Evolutionary conservation across 2,113 vertebrate genomes (phyloP).

Genomic region (Asarcornis scutulata): DNA sequence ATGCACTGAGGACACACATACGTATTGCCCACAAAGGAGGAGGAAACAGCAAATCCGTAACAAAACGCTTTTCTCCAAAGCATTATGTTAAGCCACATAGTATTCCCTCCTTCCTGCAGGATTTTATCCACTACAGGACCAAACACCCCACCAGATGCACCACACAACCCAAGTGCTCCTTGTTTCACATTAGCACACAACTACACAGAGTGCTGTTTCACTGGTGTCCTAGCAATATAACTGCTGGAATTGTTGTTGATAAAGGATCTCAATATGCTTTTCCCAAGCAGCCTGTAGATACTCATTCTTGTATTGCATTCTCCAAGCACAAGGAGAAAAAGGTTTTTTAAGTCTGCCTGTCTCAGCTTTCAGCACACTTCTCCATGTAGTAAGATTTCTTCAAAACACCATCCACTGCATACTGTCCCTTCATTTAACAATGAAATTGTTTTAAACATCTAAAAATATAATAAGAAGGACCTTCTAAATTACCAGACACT

Average conservation of each 20-base stretch:
- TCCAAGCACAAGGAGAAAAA: not conserved
- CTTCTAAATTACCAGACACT: not conserved
- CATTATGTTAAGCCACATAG: not conserved
- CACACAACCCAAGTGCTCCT: rapidly evolving
- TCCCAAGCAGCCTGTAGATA: not conserved
- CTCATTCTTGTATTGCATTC: not conserved
- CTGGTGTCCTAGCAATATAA: not conserved
- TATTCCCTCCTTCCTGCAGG: not conserved
- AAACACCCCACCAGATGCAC: not conserved
- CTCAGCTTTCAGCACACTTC: not conserved
- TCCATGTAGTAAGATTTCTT: not conserved
- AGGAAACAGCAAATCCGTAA: not conserved
- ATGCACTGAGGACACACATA: rapidly evolving
- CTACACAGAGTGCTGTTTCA: not conserved
- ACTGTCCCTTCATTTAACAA: not conserved
- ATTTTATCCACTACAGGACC: not conserved
- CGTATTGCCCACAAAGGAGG: rapidly evolving
- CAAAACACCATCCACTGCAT: not conserved
- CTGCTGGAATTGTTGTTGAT: not conserved
- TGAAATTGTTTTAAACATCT: not conserved
- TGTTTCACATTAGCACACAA: not conserved
- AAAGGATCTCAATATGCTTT: not conserved
- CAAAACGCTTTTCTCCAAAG: not conserved
- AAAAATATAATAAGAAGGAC: not conserved
- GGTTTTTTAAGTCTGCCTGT: not conserved